Base-by-base conservation (phyloP, 2,113 vertebrate species). In the Ochotona curzoniae region DNA sequence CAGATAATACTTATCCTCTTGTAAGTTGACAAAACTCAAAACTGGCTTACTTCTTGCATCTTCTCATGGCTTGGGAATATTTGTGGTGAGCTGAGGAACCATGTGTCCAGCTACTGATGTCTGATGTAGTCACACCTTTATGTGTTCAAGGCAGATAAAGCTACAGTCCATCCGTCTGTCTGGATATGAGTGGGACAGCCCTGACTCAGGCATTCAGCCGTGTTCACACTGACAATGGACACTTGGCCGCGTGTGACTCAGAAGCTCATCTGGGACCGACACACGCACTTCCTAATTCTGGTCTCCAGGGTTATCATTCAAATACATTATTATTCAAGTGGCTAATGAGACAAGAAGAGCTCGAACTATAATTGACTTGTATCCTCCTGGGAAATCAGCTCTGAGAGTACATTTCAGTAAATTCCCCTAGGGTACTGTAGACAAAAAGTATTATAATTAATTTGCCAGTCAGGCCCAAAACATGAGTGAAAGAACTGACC, bases 311-410 rank as follows among this genome's bases (percentile, higher is more conserved):
- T 82, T 85, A 18, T 97, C 96, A 96, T 96, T 97, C 96, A 97
- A 95, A 95, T 90, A 64, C 38, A 96, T 95, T 94, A 93, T 96
- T 95, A 94, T 92, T 97, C 85, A 96, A 96, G 93, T 61, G 95
- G 75, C 87, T 97, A 97, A 97, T 95, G 96, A 97, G 95, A 97
- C 96, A 97, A 93, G 94, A 86, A 97, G 89, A 96, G 70, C 44
- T 88, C 5, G 78, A 95, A 90, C 78, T 28, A 66, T 95, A 97
- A 97, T 96, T 97, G 97, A 97, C 97, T 97, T 96, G 70, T 87
- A 70, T 75, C 83, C 96, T 89, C 96, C 82, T 15, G 94, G 83
- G 95, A 95, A 81, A 78, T 93, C 93, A 93, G 96, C 90, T 92
- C 89, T 96, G 91, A 96, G 95, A 96, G 84, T 25, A 83, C 47